Percentiles rank a stretch among this genome's conserved stretches.
phyloP scores from a whole-genome alignment of 2,113 vertebrate genomes.

The Rhineura floridana region DNA sequence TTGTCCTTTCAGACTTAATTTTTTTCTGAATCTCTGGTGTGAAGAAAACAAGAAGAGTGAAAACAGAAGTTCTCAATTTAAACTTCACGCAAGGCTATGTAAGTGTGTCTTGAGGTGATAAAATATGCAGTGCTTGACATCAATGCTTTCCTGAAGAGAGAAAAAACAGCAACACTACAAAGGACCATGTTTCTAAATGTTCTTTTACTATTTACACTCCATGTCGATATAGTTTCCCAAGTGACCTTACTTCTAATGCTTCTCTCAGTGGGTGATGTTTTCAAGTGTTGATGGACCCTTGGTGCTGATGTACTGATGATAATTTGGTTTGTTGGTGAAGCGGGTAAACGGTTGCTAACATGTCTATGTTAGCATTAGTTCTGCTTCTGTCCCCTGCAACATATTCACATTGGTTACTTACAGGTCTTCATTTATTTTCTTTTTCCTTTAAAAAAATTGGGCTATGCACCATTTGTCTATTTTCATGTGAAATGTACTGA shows the following conservation, averaged over 20 bases:
- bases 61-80: conserved; percentile 9
- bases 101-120: not conserved
- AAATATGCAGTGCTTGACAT: conserved; percentile 9
- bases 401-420: not conserved
- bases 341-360: not conserved
- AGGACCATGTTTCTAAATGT: not conserved
- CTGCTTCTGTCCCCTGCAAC: not conserved
- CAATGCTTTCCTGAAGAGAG: not conserved
- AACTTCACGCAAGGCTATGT: not conserved
- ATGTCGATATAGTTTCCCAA: conserved; percentile 18
- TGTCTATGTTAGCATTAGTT: conserved; percentile 10
- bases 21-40: not conserved
- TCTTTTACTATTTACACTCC: not conserved
- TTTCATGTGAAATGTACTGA: conserved; percentile 18
- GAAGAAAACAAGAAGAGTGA: not conserved
- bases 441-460: too few species aligned
- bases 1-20: not conserved
- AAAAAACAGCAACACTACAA: not conserved
- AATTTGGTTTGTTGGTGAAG: not conserved
- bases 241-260: not conserved
- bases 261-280: not conserved
- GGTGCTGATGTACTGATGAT: not conserved
- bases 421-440: too few species aligned
- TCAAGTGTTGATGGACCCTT: not conserved
- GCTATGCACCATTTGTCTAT: not conserved